Conservation (phyloP, 2,113 vertebrate genomes). For the Serinus canaria region DNA sequence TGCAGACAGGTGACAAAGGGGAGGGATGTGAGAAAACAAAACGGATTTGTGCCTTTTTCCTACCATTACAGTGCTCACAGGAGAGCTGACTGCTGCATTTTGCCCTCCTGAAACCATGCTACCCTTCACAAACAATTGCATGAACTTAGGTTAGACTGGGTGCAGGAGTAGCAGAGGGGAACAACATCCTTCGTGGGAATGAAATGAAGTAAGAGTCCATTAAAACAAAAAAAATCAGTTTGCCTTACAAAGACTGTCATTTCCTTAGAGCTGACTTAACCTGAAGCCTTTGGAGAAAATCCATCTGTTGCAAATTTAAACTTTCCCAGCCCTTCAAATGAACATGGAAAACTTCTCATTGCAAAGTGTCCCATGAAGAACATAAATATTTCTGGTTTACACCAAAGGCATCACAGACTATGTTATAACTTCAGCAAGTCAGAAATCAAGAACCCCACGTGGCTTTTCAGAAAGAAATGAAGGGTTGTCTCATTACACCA, state of each 20-base stretch:
- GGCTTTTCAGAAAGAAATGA: not conserved
- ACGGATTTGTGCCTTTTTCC: not conserved
- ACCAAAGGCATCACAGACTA: not conserved
- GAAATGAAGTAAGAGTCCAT: not conserved
- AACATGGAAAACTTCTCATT: not conserved
- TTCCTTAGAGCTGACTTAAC: not conserved
- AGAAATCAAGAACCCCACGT: not conserved
- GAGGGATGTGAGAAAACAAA: not conserved
- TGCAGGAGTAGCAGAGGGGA: not conserved
- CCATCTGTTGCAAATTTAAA: not conserved
- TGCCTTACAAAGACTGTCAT: not conserved
- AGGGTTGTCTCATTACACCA: not conserved
- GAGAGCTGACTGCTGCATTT: not conserved
- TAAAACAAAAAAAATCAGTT: not conserved
- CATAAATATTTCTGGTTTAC: not conserved
- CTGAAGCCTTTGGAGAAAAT: not conserved
- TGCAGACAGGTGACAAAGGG: not conserved
- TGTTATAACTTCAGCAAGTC: not conserved
- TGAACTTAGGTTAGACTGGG: not conserved
- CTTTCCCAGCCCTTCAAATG: not conserved
- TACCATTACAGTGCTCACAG: not conserved
- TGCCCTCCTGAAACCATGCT: not conserved
- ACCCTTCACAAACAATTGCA: not conserved
- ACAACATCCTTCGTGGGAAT: not conserved
- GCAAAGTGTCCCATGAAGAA: not conserved